Conservation (phyloP, 2,113 vertebrate genomes). For the Pelobates fuscus region DNA sequence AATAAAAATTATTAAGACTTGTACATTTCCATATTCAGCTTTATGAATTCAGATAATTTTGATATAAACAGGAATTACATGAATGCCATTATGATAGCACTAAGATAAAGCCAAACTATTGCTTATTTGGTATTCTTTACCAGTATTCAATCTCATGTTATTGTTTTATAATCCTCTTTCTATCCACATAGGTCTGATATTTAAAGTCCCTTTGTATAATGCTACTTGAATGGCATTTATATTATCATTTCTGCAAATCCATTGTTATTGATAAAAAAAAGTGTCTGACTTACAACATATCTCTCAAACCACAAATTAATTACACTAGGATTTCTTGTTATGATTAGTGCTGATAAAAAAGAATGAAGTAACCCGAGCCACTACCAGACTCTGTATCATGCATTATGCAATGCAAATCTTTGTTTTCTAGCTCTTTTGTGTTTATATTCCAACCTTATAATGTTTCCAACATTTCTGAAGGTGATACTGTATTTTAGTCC, state of each 20-base stretch:
- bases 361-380: background rate
- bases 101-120: background rate
- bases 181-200: background rate
- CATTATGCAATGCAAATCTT: background rate
- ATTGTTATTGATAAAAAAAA: conserved; percentile 23
- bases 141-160: background rate
- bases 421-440: background rate
- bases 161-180: conserved; percentile 25
- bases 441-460: background rate
- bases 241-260: conserved; percentile 13
- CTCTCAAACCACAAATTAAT: conserved; percentile 6
- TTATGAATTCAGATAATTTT: background rate
- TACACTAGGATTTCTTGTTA: background rate
- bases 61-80: background rate
- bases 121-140: background rate
- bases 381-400: background rate
- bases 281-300: background rate
- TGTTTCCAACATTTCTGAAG: background rate
- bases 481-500: background rate
- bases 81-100: background rate
- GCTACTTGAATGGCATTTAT: conserved; percentile 10
- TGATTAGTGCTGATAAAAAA: conserved; percentile 6
- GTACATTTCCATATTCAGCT: no score
- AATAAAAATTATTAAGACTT: no score
- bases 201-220: background rate